Base-by-base conservation (phyloP, 1,140 invertebrate species). In the Elysia chlorotica region DNA sequence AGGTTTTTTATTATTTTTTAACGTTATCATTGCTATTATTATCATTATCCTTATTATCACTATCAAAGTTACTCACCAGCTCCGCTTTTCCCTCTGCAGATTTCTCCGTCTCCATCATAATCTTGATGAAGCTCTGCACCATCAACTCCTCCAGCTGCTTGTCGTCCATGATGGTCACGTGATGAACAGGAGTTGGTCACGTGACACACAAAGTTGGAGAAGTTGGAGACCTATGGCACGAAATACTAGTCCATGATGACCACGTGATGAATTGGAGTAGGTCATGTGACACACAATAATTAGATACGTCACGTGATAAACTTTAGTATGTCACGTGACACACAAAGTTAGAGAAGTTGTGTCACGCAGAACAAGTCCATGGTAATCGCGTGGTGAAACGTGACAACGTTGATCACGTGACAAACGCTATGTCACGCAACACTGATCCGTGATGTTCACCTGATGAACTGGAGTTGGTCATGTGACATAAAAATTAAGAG, bases 101-200 rank as follows among this genome's bases (percentile, higher is more conserved):
- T 59, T 70, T 57, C 67, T 70, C 67, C 17, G 67, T 70, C 33
- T 70, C 67, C 67, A 70, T 70, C 67, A 70, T 70, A 25, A 70
- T 70, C 53, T 70, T 57, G 31, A 70, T 70, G 35, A 70, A 70
- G 31, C 67, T 70, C 56, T 70, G 53, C 2, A 70, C 67, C 67
- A 70, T 70, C 28, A 70, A n/a, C 31, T 70, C 67, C 35, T 70
- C 67, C 53, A 70, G 53, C 54, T 70, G 53, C 54, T 37, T 70
- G 67, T 70, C 67, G 30, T 70, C 67, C 67, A 70, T 70, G 25
- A 31, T 63, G 6, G 23, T 63, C 21, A 6, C 25, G 10, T 17
- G 25, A 21, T 59, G 14, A 6, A 17, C 56, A 21, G 10, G 14
- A 21, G 56, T 17, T 17, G 6, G 10, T 6, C 25, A 59, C 56